A percentile compares a stretch with the other conserved stretches of the same genome.
phyloP scores from a whole-genome alignment of 2,797 vertebrate genomes.

The Brachyrhaphis roseni region DNA sequence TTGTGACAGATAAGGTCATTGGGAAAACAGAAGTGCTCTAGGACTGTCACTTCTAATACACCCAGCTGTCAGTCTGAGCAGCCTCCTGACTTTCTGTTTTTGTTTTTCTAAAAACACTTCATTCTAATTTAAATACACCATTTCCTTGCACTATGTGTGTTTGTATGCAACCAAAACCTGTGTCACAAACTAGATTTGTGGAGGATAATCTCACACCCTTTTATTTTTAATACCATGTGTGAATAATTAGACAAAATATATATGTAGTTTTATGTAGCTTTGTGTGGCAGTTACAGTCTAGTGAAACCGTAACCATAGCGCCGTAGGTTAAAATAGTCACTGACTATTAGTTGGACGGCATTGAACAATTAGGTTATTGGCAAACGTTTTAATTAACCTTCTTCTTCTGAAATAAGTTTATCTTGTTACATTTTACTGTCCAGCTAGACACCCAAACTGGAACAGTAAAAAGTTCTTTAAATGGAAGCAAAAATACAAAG shows the following conservation, averaged over 20 bases:
- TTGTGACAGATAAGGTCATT: constrained; percentile 69
- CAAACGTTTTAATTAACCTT: not conserved
- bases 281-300: not conserved
- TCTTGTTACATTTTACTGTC: not conserved
- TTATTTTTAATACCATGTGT: not conserved
- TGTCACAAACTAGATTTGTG: not conserved
- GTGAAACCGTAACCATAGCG: not conserved
- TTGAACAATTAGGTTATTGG: not conserved
- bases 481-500: not conserved
- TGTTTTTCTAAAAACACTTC: constrained; percentile 8
- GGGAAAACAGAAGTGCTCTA: constrained; percentile 53
- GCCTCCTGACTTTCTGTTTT: constrained; percentile 18
- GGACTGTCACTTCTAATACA: constrained; percentile 51
- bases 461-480: not conserved
- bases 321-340: too few species aligned
- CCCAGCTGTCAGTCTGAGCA: constrained; percentile 52
- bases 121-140: constrained; percentile 18
- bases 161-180: not conserved
- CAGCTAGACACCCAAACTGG: too few species aligned
- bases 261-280: not conserved
- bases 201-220: not conserved
- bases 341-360: too few species aligned
- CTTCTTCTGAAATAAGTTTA: not conserved
- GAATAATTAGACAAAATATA: not conserved
- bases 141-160: not conserved